A percentile compares a stretch with the other conserved stretches of the same genome.
These are phyloP conservation scores for Ichneumon xanthorius DNA, from an alignment of 2,888 invertebrate species.

Conservation along the genomic window DNA sequence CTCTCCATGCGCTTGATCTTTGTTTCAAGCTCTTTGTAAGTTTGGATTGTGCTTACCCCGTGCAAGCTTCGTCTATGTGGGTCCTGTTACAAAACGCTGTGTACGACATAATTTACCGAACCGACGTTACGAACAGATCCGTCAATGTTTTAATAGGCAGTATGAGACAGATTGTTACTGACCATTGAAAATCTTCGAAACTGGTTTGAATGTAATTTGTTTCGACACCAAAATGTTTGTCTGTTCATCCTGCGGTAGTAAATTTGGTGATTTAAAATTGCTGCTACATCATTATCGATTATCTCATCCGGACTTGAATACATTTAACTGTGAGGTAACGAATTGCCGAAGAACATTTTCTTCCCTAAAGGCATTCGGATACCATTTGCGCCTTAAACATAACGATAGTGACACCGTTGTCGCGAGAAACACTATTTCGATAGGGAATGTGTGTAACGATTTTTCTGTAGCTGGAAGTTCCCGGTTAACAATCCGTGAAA, in stretches of 20 bases:
- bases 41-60: slow-evolving; percentile 26
- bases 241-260: neutral
- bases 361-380: slow-evolving; percentile 11
- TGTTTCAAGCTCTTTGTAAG: slow-evolving; percentile 21
- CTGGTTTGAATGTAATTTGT: neutral
- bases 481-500: too few species aligned
- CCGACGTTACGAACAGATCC: slow-evolving; percentile 11
- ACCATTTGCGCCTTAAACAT: neutral
- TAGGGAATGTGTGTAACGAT: neutral
- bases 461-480: slow-evolving; percentile 6
- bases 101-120: slow-evolving; percentile 4
- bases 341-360: slow-evolving; percentile 3
- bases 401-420: neutral
- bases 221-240: neutral
- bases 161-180: neutral
- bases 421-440: neutral
- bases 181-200: neutral
- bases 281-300: slow-evolving; percentile 17
- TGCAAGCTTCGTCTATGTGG: slow-evolving; percentile 35
- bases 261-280: neutral
- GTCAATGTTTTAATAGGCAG: slow-evolving; percentile 25
- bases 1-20: slow-evolving; percentile 48
- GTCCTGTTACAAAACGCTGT: slow-evolving; percentile 30
- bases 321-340: slow-evolving; percentile 12
- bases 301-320: slow-evolving; percentile 21